A percentile compares a stretch with the other conserved stretches of the same genome.
These are phyloP conservation scores for Gallinago undulata DNA, from an alignment of 2,113 vertebrate species.

Conservation along the genomic window DNA sequence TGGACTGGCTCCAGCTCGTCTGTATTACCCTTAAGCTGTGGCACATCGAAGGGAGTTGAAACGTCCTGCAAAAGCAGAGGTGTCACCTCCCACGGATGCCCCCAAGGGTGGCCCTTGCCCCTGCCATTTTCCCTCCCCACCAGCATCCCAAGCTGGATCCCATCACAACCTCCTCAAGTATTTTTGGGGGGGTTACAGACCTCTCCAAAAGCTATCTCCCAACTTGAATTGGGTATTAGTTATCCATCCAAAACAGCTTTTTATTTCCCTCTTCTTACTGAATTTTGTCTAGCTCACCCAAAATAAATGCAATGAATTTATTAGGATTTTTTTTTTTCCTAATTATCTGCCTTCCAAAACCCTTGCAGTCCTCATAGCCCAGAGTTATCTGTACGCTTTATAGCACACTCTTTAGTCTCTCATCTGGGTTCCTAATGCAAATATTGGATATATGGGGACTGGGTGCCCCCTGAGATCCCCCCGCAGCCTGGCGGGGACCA, in stretches of 20 bases:
- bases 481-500: not conserved
- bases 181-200: not conserved
- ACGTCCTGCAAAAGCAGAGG: accelerated
- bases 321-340: not conserved
- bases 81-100: not conserved
- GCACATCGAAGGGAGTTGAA: not conserved
- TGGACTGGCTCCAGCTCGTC: not conserved
- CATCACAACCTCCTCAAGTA: not conserved
- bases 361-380: not conserved
- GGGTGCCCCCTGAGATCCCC: not conserved
- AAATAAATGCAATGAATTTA: not conserved
- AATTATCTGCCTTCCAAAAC: not conserved
- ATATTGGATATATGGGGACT: not conserved
- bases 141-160: not conserved
- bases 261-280: not conserved
- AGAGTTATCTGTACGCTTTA: not conserved
- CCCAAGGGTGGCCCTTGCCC: not conserved
- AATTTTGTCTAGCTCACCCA: not conserved
- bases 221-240: not conserved
- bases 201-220: not conserved
- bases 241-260: not conserved
- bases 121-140: not conserved
- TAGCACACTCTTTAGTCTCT: not conserved
- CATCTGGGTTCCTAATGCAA: not conserved
- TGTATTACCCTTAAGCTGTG: not conserved